A percentile compares a stretch with the other conserved stretches of the same genome.
Conservation (phyloP, 2,888 invertebrate species). For the Eupeodes luniger region DNA sequence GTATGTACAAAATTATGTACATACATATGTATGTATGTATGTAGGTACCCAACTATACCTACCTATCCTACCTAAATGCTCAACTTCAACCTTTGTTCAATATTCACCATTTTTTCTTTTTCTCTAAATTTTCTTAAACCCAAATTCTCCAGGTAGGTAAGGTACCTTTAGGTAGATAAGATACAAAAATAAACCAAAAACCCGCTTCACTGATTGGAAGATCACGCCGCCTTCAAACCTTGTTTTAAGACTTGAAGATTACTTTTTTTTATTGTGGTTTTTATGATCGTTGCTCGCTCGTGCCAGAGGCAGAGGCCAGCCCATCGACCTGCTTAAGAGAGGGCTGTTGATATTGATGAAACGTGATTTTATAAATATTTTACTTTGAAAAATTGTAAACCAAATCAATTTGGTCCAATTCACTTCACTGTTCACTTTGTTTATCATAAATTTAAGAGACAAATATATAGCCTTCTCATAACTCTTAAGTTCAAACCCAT, state of each 20-base stretch:
- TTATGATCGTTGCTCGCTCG: constrained; percentile 53
- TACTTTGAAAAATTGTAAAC: background rate
- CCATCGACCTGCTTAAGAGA: constrained; percentile 62
- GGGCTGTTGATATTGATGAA: background rate
- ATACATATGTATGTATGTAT: no score
- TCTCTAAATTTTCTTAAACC: background rate
- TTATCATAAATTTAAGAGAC: background rate
- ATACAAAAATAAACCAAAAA: constrained; percentile 15
- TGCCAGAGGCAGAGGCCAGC: constrained; percentile 19
- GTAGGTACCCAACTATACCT: no score
- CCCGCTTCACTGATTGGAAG: constrained; percentile 68
- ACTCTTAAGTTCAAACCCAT: background rate
- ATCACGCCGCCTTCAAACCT: constrained; percentile 44
- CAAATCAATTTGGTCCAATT: background rate
- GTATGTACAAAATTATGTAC: no score
- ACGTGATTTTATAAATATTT: background rate
- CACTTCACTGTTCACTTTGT: background rate
- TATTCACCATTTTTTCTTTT: constrained; percentile 55
- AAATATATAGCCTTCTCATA: no score
- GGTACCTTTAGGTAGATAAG: background rate
- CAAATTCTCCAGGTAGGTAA: constrained; percentile 56
- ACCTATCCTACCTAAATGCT: constrained; percentile 24
- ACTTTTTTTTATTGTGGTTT: constrained; percentile 60
- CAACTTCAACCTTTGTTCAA: constrained; percentile 5
- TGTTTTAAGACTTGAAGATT: constrained; percentile 46